Percentiles rank a stretch among this genome's conserved stretches.
Conservation (phyloP, 2,888 invertebrate genomes). For the Amblyjoppa proteus region DNA sequence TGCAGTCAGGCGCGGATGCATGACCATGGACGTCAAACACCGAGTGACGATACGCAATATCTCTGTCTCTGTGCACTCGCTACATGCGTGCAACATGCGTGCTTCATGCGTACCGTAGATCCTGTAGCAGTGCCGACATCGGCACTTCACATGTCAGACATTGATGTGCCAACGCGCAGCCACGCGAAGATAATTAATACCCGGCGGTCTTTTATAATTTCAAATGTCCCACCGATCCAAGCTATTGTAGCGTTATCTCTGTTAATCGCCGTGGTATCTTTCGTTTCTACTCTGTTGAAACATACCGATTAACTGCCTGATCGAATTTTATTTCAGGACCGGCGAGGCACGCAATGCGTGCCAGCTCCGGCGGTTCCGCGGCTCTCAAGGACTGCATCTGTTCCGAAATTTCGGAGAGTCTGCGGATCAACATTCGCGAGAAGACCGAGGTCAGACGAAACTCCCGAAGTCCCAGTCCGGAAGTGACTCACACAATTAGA, state of each 20-base stretch:
- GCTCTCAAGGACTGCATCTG: slow-evolving; percentile 77
- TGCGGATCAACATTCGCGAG: slow-evolving; percentile 77
- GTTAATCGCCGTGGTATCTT: background rate
- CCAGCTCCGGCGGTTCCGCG: slow-evolving; percentile 33
- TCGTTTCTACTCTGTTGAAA: background rate
- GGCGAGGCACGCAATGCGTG: slow-evolving; percentile 53
- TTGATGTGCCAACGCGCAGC: slow-evolving; percentile 12
- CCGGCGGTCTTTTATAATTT: slow-evolving; percentile 2
- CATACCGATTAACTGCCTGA: slow-evolving; percentile 10
- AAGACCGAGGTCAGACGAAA: slow-evolving; percentile 73
- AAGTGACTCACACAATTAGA: slow-evolving; percentile 81
- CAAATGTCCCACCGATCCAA: slow-evolving; percentile 22
- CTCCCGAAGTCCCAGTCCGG: slow-evolving; percentile 78
- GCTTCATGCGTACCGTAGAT: too few relatives aligned
- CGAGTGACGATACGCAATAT: slow-evolving; percentile 1
- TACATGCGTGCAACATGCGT: background rate
- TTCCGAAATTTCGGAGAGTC: slow-evolving; percentile 77
- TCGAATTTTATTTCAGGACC: slow-evolving; percentile 70
- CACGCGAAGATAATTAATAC: slow-evolving; percentile 27
- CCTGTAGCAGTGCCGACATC: background rate
- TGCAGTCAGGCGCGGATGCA: slow-evolving; percentile 67
- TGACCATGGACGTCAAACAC: slow-evolving; percentile 26
- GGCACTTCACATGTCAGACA: background rate
- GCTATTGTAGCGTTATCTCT: background rate
- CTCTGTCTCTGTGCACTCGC: background rate